Conservation (phyloP, 2,113 vertebrate genomes). For the Notothenia coriiceps region DNA sequence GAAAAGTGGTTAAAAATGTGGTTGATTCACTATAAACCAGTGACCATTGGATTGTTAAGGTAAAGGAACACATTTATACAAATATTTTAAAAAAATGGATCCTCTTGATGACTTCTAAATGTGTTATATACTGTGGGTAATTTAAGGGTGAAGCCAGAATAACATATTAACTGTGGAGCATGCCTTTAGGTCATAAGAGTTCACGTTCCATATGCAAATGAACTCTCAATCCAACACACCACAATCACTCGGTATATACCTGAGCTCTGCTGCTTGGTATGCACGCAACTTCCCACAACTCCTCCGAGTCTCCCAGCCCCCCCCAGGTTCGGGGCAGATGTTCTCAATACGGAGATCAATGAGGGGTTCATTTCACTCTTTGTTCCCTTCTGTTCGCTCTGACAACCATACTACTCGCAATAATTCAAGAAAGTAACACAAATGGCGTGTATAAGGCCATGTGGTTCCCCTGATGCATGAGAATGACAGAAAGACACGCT, state of each 20-base stretch:
- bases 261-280: conserved; percentile 46
- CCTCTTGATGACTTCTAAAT: too few relatives aligned
- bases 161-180: neutral
- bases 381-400: conserved; percentile 74
- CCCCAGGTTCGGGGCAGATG: conserved; percentile 74
- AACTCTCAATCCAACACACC: neutral
- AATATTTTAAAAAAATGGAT: too few relatives aligned
- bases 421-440: conserved; percentile 69
- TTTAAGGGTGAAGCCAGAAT: neutral
- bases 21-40: too few relatives aligned
- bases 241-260: neutral
- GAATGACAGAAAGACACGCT: conserved; percentile 1
- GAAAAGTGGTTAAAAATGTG: too few relatives aligned
- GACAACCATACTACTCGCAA: conserved; percentile 34
- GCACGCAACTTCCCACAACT: conserved; percentile 37
- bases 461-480: conserved; percentile 55
- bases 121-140: neutral
- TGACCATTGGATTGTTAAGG: too few relatives aligned
- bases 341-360: conserved; percentile 75
- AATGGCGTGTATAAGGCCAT: conserved; percentile 53
- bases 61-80: too few relatives aligned
- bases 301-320: conserved; percentile 32
- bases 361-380: conserved; percentile 69
- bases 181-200: neutral
- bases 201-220: neutral